Percentiles rank a stretch among this genome's conserved stretches.
Evolutionary conservation across 2,888 invertebrate species (phyloP).

Genomic region (Diogma glabrata): DNA sequence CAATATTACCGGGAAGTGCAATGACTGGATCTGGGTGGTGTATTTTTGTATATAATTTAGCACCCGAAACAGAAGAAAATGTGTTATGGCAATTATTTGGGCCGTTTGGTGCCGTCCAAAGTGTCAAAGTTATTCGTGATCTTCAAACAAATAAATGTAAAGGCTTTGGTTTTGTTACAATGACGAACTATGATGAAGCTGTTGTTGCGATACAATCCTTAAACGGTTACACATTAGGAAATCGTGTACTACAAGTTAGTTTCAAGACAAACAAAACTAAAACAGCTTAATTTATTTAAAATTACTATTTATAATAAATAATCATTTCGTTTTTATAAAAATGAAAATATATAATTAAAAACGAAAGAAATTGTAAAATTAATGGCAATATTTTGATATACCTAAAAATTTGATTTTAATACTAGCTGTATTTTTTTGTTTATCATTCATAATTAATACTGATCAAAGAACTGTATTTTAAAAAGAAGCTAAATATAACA

Average conservation of each 20-base stretch:
- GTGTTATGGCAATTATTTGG: conserved; percentile 94
- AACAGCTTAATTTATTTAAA: conserved; percentile 30
- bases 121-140: conserved; percentile 93
- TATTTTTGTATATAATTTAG: conserved; percentile 91
- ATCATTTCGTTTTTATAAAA: conserved; percentile 12
- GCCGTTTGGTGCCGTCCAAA: conserved; percentile 94
- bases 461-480: too few species aligned
- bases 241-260: conserved; percentile 92
- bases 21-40: conserved; percentile 68
- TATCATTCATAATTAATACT: too few species aligned
- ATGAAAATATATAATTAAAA: conserved; percentile 8
- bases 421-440: too few species aligned
- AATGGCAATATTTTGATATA: conserved; percentile 14
- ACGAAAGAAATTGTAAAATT: conserved; percentile 12
- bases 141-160: conserved; percentile 94
- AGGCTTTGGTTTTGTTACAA: conserved; percentile 96
- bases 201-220: conserved; percentile 91
- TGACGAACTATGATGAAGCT: conserved; percentile 97
- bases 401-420: too few species aligned
- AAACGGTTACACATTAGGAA: conserved; percentile 91
- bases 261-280: conserved; percentile 91
- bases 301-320: background rate
- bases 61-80: conserved; percentile 91
- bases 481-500: too few species aligned
- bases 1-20: conserved; percentile 74